Evolutionary conservation across 2,113 vertebrate genomes (phyloP), one percentile per base, ranked within the genome.

Genomic region (Notechis scutatus): DNA sequence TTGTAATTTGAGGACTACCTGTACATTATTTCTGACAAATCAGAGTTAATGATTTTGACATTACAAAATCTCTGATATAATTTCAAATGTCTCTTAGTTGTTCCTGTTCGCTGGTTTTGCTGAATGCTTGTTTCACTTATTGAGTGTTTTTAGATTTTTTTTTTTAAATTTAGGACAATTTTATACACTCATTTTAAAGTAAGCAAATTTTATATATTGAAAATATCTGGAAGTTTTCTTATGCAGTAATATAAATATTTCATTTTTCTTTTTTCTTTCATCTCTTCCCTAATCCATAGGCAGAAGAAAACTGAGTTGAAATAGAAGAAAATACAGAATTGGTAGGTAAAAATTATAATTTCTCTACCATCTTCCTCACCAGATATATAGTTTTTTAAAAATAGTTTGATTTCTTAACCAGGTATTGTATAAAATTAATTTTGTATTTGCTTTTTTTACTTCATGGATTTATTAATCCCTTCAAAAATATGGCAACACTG

Each of bases 321-420:
- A 74, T 85, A 90, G 88, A 92, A 59, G 29, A 39, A 90, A 45
- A 4, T 85, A 24, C 47, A n/a, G n/a, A 85, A 47, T 34, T 21
- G 50, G 52, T 54, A 92, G 92, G 92, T 92, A 90, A 92, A 59
- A 57, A 29, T 1, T 20, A 20, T 88, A 92, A n/a, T 42, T 39
- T 14, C 18, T 47, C 26, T 52, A 21, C 26, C 26, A 3, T 52
- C 18, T 56, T 45, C 15, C 56, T 56, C 5, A 39, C 12, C 39
- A 39, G 6, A 24, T 89, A 42, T 39, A 55, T 12, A 81, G 4
- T 52, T 11, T 59, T 29, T n/a, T 10, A 52, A 29, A 34, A 59
- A 42, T 26, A 42, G 42, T 23, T 54, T 92, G 69, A 42, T 7
- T 81, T 45, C 15, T 45, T 64, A 4, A 52, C 47, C 39, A 47